These are phyloP conservation scores for Drosophila infuscata DNA, from an alignment of 2,888 invertebrate genomes.

Conservation along the genomic window DNA sequence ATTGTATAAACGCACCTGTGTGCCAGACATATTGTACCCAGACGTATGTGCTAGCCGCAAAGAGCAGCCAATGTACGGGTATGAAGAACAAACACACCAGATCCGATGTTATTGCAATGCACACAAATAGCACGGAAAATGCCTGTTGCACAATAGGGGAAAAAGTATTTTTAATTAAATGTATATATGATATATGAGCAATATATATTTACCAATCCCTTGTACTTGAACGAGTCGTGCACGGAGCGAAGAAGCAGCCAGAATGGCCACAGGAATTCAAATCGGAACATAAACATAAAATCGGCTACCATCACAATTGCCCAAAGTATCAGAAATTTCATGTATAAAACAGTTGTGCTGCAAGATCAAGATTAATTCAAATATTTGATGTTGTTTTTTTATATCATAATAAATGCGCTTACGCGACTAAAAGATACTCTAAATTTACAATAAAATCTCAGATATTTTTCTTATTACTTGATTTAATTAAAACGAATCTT, in stretches of 20 bases:
- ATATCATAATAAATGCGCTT: background rate
- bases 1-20: slow-evolving; percentile 88
- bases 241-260: slow-evolving; percentile 98
- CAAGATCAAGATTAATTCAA: slow-evolving; percentile 59
- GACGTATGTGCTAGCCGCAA: slow-evolving; percentile 99
- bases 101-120: slow-evolving; percentile 98
- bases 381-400: background rate
- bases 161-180: slow-evolving; percentile 27
- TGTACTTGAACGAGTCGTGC: slow-evolving; percentile 98
- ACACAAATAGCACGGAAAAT: slow-evolving; percentile 99
- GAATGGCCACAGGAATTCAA: slow-evolving; percentile 99
- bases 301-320: slow-evolving; percentile 97
- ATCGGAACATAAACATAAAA: slow-evolving; percentile 98
- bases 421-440: background rate
- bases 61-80: slow-evolving; percentile 98
- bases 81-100: slow-evolving; percentile 99
- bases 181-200: slow-evolving; percentile 1
- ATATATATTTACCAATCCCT: slow-evolving; percentile 93
- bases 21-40: slow-evolving; percentile 99
- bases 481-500: slow-evolving; percentile 7
- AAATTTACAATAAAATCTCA: background rate
- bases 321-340: slow-evolving; percentile 98
- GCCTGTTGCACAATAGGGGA: slow-evolving; percentile 88
- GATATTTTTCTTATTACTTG: background rate
- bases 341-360: slow-evolving; percentile 96